These are phyloP conservation scores for Xanthia icteritia DNA, from an alignment of 2,888 invertebrate genomes.

Conservation along the genomic window DNA sequence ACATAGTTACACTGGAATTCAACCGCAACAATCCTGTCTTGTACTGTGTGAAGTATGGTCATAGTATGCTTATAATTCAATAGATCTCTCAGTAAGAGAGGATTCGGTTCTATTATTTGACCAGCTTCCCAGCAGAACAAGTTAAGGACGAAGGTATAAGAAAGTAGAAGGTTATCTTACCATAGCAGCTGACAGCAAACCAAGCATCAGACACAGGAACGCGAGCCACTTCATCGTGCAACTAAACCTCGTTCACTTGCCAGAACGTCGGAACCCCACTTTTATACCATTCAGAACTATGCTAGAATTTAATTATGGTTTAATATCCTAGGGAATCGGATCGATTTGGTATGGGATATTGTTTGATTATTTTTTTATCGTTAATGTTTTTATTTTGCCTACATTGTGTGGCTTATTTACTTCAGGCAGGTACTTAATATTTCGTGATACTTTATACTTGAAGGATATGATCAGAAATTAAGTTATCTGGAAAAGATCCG, in stretches of 20 bases:
- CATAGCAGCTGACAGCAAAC: conserved; percentile 67
- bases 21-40: background rate
- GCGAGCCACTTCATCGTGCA: conserved; percentile 78
- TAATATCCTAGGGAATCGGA: conserved; percentile 51
- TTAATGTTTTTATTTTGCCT: background rate
- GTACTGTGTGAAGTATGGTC: background rate
- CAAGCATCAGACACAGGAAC: conserved; percentile 71
- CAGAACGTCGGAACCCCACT: conserved; percentile 5
- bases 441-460: background rate
- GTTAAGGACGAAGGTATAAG: background rate
- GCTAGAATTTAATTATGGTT: conserved; percentile 59
- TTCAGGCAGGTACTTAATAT: background rate
- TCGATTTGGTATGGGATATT: conserved; percentile 51
- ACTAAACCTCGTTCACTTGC: conserved; percentile 34
- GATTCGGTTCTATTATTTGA: background rate
- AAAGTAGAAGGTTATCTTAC: conserved; percentile 19
- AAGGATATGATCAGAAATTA: background rate
- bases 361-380: conserved; percentile 24
- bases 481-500: background rate
- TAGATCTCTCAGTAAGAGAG: background rate
- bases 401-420: background rate
- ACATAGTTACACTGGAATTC: background rate
- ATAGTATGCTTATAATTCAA: background rate
- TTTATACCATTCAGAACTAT: conserved; percentile 68
- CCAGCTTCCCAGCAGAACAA: background rate